phyloP scores from a whole-genome alignment of 1,140 invertebrate species.

The Heliothis virescens region DNA sequence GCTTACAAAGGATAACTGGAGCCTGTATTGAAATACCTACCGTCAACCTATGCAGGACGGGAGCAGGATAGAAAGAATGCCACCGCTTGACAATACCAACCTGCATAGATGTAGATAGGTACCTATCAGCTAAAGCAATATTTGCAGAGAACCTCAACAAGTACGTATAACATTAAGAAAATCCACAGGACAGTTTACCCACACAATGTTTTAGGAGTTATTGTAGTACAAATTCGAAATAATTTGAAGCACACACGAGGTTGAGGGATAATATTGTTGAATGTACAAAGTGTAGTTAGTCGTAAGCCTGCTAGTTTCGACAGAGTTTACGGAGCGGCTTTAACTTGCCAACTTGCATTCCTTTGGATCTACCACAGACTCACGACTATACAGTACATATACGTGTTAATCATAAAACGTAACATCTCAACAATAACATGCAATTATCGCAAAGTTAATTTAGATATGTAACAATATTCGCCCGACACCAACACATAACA shows the following conservation, averaged over 20 bases:
- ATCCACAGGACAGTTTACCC: too few species aligned
- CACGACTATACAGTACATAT: neutral
- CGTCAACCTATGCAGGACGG: too few species aligned
- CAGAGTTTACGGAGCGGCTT: conserved; percentile 1
- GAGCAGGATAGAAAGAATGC: too few species aligned
- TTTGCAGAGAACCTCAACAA: too few species aligned
- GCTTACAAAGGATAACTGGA: too few species aligned
- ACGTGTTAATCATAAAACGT: neutral
- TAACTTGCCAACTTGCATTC: conserved; percentile 7
- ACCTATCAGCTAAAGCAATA: too few species aligned
- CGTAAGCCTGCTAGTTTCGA: neutral
- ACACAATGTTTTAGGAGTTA: neutral
- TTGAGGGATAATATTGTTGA: neutral
- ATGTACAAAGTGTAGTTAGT: neutral
- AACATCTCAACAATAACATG: conserved; percentile 21
- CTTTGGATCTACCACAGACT: neutral
- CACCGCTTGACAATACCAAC: too few species aligned
- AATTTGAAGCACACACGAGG: neutral
- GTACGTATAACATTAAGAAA: too few species aligned
- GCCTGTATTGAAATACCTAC: too few species aligned
- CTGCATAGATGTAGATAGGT: too few species aligned
- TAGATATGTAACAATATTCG: neutral
- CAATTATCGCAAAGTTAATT: conserved; percentile 12
- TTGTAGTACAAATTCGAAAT: conserved; percentile 4
- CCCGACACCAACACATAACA: conserved; percentile 44